A percentile compares a stretch with the other conserved stretches of the same genome.
phyloP scores from a whole-genome alignment of 2,888 invertebrate genomes.

The Pristionchus exspectatus region DNA sequence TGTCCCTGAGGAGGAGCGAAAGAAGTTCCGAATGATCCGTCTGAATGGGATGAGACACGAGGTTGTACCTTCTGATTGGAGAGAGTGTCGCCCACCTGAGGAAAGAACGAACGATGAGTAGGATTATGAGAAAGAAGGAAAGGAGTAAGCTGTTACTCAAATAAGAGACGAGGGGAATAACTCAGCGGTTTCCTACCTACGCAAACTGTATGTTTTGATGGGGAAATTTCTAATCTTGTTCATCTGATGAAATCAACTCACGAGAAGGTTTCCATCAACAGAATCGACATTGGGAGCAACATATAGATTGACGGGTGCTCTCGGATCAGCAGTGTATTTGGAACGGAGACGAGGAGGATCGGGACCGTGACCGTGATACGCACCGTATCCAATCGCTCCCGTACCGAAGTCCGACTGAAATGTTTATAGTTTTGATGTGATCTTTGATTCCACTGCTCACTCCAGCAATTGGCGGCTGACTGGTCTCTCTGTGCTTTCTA shows the following conservation, averaged over 20 bases:
- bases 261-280: constrained; percentile 60
- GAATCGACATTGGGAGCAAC: constrained; percentile 69
- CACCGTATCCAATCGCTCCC: constrained; percentile 55
- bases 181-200: neutral
- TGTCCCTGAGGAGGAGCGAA: constrained; percentile 74
- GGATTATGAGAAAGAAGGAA: neutral
- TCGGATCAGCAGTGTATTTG: constrained; percentile 73
- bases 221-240: neutral
- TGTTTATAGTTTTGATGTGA: neutral
- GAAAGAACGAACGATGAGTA: neutral
- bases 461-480: constrained; percentile 43
- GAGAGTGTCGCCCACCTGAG: constrained; percentile 71
- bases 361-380: constrained; percentile 76
- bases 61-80: constrained; percentile 72
- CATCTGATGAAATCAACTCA: constrained; percentile 34
- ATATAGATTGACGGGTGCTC: constrained; percentile 71
- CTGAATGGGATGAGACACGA: neutral
- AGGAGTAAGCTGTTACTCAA: constrained; percentile 23
- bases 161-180: neutral
- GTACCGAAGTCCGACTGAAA: constrained; percentile 62
- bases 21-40: constrained; percentile 67
- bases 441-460: neutral
- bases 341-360: constrained; percentile 73
- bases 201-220: neutral
- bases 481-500: constrained; percentile 31